Percentiles rank a stretch among this genome's conserved stretches.
Conservation (phyloP, 1,140 invertebrate species). For the Trichomalopsis sarcophagae region DNA sequence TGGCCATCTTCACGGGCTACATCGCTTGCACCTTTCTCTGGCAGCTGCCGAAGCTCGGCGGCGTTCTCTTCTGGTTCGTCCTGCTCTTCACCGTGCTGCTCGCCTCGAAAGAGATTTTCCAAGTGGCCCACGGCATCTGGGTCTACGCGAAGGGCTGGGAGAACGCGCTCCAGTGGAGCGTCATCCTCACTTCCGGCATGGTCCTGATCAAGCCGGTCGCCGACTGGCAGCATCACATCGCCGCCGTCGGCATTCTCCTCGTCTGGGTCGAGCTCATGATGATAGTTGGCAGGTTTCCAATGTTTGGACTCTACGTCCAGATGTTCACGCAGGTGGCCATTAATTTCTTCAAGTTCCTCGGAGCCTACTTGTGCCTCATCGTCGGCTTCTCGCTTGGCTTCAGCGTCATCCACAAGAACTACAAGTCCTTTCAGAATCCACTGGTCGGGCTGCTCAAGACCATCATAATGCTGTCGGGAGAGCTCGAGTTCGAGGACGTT, state of each 20-base stretch:
- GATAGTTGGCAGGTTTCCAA: constrained; percentile 88
- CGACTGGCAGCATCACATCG: constrained; percentile 86
- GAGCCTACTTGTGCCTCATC: constrained; percentile 87
- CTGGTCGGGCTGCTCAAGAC: constrained; percentile 83
- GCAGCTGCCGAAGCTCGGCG: constrained; percentile 76
- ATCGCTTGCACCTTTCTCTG: constrained; percentile 76
- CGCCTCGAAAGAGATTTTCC: constrained; percentile 84
- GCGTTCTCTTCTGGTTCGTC: constrained; percentile 75
- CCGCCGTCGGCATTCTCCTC: constrained; percentile 84
- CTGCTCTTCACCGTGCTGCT: constrained; percentile 78
- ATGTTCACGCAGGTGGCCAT: constrained; percentile 89
- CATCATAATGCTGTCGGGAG: constrained; percentile 92
- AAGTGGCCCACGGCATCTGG: constrained; percentile 81
- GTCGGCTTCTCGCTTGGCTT: constrained; percentile 87
- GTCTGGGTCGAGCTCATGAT: constrained; percentile 89
- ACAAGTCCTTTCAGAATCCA: constrained; percentile 81
- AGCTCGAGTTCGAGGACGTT: constrained; percentile 89
- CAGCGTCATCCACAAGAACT: constrained; percentile 86
- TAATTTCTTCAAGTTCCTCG: constrained; percentile 88
- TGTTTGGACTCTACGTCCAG: constrained; percentile 89
- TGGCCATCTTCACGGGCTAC: constrained; percentile 82
- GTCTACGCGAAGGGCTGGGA: constrained; percentile 87
- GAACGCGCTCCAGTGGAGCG: constrained; percentile 88
- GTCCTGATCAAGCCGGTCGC: constrained; percentile 63
- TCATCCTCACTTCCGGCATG: constrained; percentile 82